Conservation (phyloP, 2,888 invertebrate genomes). For the Oasisia sp. region DNA sequence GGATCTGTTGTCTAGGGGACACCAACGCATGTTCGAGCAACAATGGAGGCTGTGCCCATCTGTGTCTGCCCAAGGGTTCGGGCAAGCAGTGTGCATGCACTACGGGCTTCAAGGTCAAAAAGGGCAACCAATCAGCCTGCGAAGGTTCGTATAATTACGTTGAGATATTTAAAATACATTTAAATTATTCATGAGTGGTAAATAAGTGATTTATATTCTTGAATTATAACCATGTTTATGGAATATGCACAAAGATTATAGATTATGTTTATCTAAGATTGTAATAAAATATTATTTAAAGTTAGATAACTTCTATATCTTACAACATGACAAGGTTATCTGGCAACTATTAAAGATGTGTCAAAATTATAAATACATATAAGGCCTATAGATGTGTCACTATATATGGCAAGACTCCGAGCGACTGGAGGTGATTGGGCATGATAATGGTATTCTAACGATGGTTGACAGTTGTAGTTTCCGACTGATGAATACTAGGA, state of each 20-base stretch:
- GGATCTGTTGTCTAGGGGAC: slow-evolving; percentile 34
- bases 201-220: neutral
- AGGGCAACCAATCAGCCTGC: slow-evolving; percentile 73
- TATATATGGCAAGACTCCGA: neutral
- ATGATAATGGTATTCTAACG: no score
- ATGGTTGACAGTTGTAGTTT: no score
- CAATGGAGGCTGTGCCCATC: slow-evolving; percentile 94
- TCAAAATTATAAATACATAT: neutral
- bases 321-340: neutral
- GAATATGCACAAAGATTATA: neutral
- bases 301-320: neutral
- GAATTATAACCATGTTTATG: neutral
- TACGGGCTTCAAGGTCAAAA: slow-evolving; percentile 85
- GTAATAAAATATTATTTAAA: neutral
- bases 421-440: no score
- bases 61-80: slow-evolving; percentile 88
- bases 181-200: neutral
- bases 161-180: neutral
- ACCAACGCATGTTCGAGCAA: slow-evolving; percentile 73
- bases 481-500: no score
- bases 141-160: slow-evolving; percentile 65
- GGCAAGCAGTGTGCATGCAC: slow-evolving; percentile 83
- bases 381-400: neutral
- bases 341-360: neutral
- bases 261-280: neutral